Conservation (phyloP, 2,888 invertebrate species). For the Schizaphis graminum region DNA sequence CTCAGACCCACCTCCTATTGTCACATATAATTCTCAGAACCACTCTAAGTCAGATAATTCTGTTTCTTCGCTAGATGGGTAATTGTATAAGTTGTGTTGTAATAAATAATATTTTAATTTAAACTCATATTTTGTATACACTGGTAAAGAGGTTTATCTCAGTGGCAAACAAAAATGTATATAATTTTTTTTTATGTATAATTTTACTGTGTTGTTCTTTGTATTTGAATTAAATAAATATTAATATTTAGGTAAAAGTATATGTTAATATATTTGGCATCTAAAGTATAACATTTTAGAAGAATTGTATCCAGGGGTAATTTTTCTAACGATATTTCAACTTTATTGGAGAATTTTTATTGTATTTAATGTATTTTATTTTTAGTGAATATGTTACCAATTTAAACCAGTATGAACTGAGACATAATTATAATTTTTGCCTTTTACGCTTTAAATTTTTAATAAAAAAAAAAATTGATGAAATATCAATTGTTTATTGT, state of each 20-base stretch:
- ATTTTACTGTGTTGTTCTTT: constrained; percentile 58
- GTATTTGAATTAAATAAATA: constrained; percentile 47
- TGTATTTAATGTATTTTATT: constrained; percentile 47
- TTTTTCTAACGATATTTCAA: constrained; percentile 48
- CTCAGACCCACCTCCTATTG: constrained; percentile 44
- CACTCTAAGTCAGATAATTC: constrained; percentile 39
- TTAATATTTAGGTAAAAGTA: constrained; percentile 46
- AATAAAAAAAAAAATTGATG: neutral
- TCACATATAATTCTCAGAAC: constrained; percentile 49
- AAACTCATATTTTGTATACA: constrained; percentile 48
- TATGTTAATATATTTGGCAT: constrained; percentile 41
- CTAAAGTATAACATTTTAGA: constrained; percentile 51
- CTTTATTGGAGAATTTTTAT: constrained; percentile 28
- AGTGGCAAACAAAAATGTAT: constrained; percentile 32
- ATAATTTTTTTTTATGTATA: constrained; percentile 51
- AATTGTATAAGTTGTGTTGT: constrained; percentile 48
- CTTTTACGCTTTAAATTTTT: constrained; percentile 25
- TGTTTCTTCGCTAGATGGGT: constrained; percentile 59
- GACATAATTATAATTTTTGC: constrained; percentile 24
- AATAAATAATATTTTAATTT: constrained; percentile 52
- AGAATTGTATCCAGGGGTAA: constrained; percentile 48
- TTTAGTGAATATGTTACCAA: constrained; percentile 59
- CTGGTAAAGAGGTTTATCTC: constrained; percentile 34
- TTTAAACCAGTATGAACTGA: constrained; percentile 52
- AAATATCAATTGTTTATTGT: constrained; percentile 33